Conservation (phyloP, 1,140 invertebrate genomes). For the Cryptotermes secundus region DNA sequence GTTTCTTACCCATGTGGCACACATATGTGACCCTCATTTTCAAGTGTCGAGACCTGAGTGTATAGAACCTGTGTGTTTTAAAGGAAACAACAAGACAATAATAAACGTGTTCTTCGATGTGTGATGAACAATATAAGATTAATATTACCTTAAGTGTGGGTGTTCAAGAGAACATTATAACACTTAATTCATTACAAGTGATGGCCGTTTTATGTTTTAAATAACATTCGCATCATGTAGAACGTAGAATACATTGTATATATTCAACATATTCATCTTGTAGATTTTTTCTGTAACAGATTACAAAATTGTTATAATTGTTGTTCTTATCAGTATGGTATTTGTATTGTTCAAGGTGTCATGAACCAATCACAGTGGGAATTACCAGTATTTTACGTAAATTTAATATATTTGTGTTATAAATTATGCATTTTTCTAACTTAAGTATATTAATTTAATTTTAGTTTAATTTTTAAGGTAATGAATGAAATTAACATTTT, state of each 20-base stretch:
- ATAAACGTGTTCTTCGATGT: not conserved
- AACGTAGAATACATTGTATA: not conserved
- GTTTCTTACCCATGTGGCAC: not conserved
- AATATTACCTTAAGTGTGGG: not conserved
- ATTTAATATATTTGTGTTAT: too few relatives aligned
- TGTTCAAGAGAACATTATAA: not conserved
- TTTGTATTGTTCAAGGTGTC: not conserved
- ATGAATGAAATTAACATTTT: too few relatives aligned
- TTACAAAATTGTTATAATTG: not conserved
- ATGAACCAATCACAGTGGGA: not conserved
- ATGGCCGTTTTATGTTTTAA: not conserved
- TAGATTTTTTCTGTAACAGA: not conserved
- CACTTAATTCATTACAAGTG: not conserved
- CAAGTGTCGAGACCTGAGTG: not conserved
- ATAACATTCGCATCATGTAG: not conserved
- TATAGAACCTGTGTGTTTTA: not conserved
- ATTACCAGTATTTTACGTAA: not conserved
- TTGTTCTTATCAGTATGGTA: not conserved
- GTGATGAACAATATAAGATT: not conserved
- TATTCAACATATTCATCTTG: not conserved
- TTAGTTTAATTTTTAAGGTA: too few relatives aligned
- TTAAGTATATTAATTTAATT: too few relatives aligned
- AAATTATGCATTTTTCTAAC: too few relatives aligned
- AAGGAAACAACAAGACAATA: conserved; percentile 5
- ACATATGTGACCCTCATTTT: not conserved